A percentile compares a stretch with the other conserved stretches of the same genome.
Conservation (phyloP, 2,113 vertebrate genomes). For the Excalfactoria chinensis region DNA sequence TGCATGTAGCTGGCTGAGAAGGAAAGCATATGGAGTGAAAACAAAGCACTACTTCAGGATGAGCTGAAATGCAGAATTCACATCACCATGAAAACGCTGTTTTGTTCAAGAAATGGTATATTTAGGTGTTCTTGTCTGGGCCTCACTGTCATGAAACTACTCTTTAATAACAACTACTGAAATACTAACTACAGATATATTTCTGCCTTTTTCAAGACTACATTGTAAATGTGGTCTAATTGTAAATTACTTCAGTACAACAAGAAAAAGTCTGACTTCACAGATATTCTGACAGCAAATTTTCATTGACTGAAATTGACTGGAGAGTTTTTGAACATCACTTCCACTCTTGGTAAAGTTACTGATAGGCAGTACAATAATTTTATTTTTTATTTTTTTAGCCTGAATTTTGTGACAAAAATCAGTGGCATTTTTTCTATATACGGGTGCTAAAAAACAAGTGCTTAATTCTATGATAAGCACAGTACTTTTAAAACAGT, state of each 20-base stretch:
- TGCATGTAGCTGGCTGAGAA: neutral
- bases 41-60: neutral
- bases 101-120: neutral
- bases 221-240: neutral
- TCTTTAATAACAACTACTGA: neutral
- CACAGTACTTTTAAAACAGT: neutral
- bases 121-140: neutral
- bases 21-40: neutral
- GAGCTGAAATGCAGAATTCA: neutral
- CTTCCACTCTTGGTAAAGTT: neutral
- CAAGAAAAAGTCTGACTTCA: neutral
- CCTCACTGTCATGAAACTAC: neutral
- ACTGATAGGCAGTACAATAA: neutral
- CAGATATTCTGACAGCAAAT: neutral
- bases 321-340: neutral
- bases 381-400: neutral
- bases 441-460: neutral
- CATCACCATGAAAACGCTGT: neutral
- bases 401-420: neutral
- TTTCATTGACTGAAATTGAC: neutral
- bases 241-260: neutral
- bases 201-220: neutral
- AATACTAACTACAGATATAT: neutral
- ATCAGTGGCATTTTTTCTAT: neutral
- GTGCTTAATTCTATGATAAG: neutral